phyloP scores from a whole-genome alignment of 2,113 vertebrate species.

The Saccopteryx leptura region DNA sequence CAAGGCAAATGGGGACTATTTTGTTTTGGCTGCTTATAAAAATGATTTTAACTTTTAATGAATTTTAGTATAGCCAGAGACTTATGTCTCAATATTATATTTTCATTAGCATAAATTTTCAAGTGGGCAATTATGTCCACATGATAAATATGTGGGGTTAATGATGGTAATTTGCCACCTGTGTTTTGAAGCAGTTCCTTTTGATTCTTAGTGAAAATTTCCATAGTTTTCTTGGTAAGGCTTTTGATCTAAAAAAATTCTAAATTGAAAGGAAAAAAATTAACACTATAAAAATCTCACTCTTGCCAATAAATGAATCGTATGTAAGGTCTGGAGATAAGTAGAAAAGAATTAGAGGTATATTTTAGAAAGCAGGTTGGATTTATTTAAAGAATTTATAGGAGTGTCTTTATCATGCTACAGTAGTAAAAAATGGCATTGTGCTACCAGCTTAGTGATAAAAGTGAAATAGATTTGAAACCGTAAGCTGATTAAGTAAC shows the following conservation, averaged over 20 bases:
- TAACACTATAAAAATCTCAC: slow-evolving; percentile 19
- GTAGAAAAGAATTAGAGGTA: not conserved
- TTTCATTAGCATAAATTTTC: slow-evolving; percentile 63
- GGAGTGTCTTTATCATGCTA: slow-evolving; percentile 27
- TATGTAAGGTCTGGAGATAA: slow-evolving; percentile 52
- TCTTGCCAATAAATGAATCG: slow-evolving; percentile 57
- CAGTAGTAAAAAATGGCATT: slow-evolving; percentile 63
- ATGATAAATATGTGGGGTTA: slow-evolving; percentile 64
- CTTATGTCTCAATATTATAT: slow-evolving; percentile 64
- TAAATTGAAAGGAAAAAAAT: slow-evolving; percentile 18
- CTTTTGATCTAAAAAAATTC: slow-evolving; percentile 54
- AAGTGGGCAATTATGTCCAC: slow-evolving; percentile 70
- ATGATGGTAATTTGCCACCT: slow-evolving; percentile 69
- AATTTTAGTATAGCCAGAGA: slow-evolving; percentile 52
- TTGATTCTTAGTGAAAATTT: slow-evolving; percentile 56
- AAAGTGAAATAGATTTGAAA: slow-evolving; percentile 68
- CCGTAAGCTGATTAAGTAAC: slow-evolving; percentile 42
- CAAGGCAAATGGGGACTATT: slow-evolving; percentile 43
- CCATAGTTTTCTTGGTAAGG: slow-evolving; percentile 65
- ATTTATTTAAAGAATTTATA: slow-evolving; percentile 50
- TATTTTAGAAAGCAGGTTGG: slow-evolving; percentile 55
- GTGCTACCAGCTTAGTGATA: slow-evolving; percentile 41
- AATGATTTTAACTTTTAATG: slow-evolving; percentile 60
- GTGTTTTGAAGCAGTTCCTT: slow-evolving; percentile 45
- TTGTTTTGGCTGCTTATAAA: slow-evolving; percentile 60